Evolutionary conservation across 2,797 vertebrate species (phyloP).

Genomic region (Clamator glandarius): DNA sequence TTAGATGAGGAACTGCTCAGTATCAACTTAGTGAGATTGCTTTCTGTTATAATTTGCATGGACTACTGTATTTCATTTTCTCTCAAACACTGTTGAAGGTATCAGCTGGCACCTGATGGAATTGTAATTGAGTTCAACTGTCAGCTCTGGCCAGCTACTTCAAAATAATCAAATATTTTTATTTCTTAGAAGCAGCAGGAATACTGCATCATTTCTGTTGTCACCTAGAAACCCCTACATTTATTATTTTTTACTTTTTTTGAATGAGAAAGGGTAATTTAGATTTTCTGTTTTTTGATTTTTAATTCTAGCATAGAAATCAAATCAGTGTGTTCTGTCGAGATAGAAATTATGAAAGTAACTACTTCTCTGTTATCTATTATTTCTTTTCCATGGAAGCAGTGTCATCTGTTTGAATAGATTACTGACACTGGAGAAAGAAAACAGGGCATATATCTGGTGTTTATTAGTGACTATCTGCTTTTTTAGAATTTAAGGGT

Average conservation of each 20-base stretch:
- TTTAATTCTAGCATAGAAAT: neutral
- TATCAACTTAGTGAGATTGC: neutral
- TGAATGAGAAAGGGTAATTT: neutral
- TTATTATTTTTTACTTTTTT: neutral
- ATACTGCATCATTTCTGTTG: neutral
- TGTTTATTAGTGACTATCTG: neutral
- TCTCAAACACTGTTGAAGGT: neutral
- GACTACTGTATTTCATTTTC: conserved; percentile 1
- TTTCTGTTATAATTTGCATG: conserved; percentile 29
- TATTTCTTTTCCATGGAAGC: neutral
- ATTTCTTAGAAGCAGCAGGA: neutral
- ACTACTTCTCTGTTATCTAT: neutral
- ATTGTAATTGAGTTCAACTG: conserved; percentile 43
- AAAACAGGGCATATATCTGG: neutral
- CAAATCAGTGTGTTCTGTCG: neutral
- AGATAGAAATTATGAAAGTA: neutral
- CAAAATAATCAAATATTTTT: conserved; percentile 15
- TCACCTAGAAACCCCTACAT: neutral
- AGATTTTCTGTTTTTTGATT: neutral
- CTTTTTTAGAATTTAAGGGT: neutral
- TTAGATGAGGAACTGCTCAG: neutral
- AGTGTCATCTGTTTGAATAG: neutral
- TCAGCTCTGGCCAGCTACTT: neutral
- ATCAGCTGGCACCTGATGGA: neutral
- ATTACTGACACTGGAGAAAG: neutral